Conservation (phyloP, 2,888 invertebrate species). For the Dryomyza anilis region DNA sequence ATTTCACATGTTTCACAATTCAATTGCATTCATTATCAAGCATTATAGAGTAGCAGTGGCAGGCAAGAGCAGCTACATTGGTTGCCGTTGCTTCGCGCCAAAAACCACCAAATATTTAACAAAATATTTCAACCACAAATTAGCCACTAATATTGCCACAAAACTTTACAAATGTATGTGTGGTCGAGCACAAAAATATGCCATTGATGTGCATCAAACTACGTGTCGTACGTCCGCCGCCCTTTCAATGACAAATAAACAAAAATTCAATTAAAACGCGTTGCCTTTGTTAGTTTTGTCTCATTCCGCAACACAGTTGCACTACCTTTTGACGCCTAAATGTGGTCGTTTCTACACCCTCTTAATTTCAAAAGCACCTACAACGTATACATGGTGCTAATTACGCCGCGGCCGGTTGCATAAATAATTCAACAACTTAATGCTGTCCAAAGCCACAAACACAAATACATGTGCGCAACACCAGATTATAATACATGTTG, state of each 20-base stretch:
- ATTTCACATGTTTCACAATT: background rate
- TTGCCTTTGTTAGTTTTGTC: background rate
- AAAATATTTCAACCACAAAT: slow-evolving; percentile 27
- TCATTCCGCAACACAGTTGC: too few species aligned
- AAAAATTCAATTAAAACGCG: background rate
- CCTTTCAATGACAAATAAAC: background rate
- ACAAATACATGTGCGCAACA: too few species aligned
- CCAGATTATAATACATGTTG: too few species aligned
- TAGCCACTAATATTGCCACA: slow-evolving; percentile 29
- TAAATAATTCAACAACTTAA: too few species aligned
- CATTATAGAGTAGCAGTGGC: too few species aligned
- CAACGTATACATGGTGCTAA: too few species aligned
- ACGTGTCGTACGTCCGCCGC: background rate
- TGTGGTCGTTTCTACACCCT: too few species aligned
- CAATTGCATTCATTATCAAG: background rate
- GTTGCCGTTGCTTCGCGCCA: background rate
- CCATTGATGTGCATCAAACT: background rate
- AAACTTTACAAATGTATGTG: background rate
- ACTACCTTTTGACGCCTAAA: too few species aligned
- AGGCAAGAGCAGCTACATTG: background rate
- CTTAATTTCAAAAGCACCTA: too few species aligned
- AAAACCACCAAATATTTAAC: slow-evolving; percentile 14
- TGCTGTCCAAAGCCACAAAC: too few species aligned
- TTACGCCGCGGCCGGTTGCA: too few species aligned
- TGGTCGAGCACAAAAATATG: slow-evolving; percentile 1